Evolutionary conservation across 2,113 vertebrate genomes (phyloP), one percentile per base, ranked within the genome.

Genomic region (Lutjanus erythropterus): DNA sequence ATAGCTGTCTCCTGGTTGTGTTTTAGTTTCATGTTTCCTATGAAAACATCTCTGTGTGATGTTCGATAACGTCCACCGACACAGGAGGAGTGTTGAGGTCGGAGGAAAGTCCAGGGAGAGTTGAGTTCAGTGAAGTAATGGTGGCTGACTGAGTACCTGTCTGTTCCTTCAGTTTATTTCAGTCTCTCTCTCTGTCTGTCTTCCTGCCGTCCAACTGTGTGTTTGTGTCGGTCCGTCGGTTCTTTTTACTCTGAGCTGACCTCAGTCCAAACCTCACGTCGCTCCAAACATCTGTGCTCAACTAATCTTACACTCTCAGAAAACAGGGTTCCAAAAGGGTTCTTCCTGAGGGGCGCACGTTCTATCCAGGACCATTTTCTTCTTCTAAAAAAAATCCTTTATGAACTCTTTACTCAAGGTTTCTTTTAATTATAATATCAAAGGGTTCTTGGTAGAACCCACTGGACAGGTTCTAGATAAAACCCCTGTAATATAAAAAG

Each of bases 211-310:
- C 50, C 37, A 52, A 16, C 33, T 37, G 23, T 62, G 49, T 41
- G 53, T 68, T 47, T 44, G 44, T 56, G 53, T 49, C 10, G 35
- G 35, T 68, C 58, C 46, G 44, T 56, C 74, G 64, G 65, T 71
- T 14, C 31, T 15, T 49, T 7, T 59, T 39, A 10, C 9, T 25
- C 29, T 0, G 6, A 50, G 37, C 62, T 60, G 56, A 74, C 59
- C 59, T 44, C 10, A 7, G 49, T 67, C 83, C 61, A 52, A 52
- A 19, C 31, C 44, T 65, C 25, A 74, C 46, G 59, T 61, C 5
- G 49, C 44, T 72, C 73, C 77, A 80, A 86, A 81, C 80, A 84
- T 89, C 75, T 83, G 83, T 35, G 60, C 78, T 41, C 47, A 61
- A 47, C 76, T 78, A 66, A 75, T 77, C 65, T 69, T 55, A 72